phyloP scores from a whole-genome alignment of 2,888 invertebrate genomes.

The Orthosia incerta region DNA sequence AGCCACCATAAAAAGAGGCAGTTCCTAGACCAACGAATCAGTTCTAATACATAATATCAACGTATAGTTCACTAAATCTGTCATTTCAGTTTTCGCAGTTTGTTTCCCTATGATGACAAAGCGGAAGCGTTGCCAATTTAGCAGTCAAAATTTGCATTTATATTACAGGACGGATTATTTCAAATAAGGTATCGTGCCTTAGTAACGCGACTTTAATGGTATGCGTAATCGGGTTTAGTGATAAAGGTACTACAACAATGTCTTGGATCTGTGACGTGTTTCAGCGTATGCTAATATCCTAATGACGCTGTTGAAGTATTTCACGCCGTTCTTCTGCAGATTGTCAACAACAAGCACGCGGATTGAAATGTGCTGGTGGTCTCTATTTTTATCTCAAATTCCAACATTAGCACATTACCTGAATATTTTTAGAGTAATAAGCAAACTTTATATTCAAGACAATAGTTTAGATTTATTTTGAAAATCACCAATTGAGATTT shows the following conservation, averaged over 20 bases:
- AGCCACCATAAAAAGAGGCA: no score
- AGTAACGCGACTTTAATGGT: constrained; percentile 19
- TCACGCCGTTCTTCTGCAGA: constrained; percentile 17
- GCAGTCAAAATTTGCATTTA: constrained; percentile 39
- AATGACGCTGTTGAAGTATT: constrained; percentile 41
- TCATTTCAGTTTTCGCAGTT: constrained; percentile 29
- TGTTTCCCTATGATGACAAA: constrained; percentile 23
- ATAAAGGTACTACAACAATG: constrained; percentile 36
- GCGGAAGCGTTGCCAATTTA: constrained; percentile 39
- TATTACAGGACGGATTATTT: constrained; percentile 17
- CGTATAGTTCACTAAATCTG: constrained; percentile 35
- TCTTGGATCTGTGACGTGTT: constrained; percentile 38
- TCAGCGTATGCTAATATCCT: constrained; percentile 19
- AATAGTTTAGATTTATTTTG: neutral
- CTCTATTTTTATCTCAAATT: constrained; percentile 27
- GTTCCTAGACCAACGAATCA: no score
- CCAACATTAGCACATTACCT: constrained; percentile 1
- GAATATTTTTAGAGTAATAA: constrained; percentile 9
- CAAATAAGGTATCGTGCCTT: constrained; percentile 7
- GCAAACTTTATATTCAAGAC: constrained; percentile 1
- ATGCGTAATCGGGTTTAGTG: constrained; percentile 16
- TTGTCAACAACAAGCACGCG: constrained; percentile 17
- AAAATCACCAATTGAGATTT: neutral
- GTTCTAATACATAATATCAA: constrained; percentile 44
- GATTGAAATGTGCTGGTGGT: neutral